Base-by-base conservation (phyloP, 2,797 vertebrate species). In the Hoplostethus mediterraneus region DNA sequence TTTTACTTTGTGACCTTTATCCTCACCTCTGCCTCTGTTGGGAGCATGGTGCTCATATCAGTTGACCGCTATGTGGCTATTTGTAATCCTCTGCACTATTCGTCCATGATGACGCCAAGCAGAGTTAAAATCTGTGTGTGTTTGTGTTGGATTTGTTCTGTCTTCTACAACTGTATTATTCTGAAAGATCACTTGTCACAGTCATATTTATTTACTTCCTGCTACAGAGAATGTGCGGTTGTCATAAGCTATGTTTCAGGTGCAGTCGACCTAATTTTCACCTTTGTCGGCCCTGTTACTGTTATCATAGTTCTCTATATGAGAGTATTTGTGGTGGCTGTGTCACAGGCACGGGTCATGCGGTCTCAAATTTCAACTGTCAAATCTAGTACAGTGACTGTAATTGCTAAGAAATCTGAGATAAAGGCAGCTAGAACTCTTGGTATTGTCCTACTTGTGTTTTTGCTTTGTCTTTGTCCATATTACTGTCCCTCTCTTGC, bases 11-110 rank as follows among this genome's bases (percentile, higher is more conserved):
- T 91, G 3, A 59, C 86, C 48, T 47, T 89, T 67, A 89, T 87
- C 82, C 80, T 94, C 44, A 86, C 86, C 54, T 89, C 93, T 60
- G 65, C 63, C 5, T 95, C 92, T 38, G 89, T 93, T 55, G 92
- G 93, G 73, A 90, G 89, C 36, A 80, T 94, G 25, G 90, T 89
- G 65, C 93, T 80, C 0, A 87, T 91, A 66, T 87, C 90, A 0
- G 1, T 93, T 11, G 92, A 93, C 53, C 3, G 42, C 6, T 94
- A 93, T 79, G 91, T 86, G 0, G 78, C 92, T 9, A 73, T 94
- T 7, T 48, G 44, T 63, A 44, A 76, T 45, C 82, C 85, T 65
- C 62, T 84, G 44, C 17, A 28, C 12, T 88, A 85, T 63, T 47
- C 47, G 13, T 70, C 45, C 13, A 52, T 53, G 31, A 31, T 84